Conservation (phyloP, 2,797 vertebrate genomes). For the Phalloptychus januarius region DNA sequence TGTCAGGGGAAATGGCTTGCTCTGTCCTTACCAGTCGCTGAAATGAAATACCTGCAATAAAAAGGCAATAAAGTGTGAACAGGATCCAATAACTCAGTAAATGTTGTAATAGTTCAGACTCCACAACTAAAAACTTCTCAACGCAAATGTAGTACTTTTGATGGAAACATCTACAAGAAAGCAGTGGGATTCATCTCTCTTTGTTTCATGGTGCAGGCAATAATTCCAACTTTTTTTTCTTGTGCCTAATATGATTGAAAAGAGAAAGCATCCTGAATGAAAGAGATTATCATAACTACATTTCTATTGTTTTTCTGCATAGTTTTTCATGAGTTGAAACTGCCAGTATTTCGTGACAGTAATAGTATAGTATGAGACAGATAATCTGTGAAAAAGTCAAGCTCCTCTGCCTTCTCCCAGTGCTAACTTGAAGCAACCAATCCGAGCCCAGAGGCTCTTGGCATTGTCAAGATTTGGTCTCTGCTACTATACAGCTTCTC, state of each 20-base stretch:
- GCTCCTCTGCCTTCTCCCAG: neutral
- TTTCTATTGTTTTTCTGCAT: no score
- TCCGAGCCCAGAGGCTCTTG: neutral
- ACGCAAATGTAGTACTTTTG: neutral
- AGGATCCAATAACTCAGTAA: neutral
- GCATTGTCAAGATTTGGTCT: neutral
- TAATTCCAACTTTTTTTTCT: neutral
- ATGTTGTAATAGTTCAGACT: neutral
- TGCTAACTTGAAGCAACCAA: neutral
- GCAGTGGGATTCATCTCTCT: neutral
- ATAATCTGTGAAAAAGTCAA: neutral
- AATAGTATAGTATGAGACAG: neutral
- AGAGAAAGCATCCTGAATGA: no score
- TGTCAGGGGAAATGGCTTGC: constrained; percentile 78
- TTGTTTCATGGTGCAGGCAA: neutral
- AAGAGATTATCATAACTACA: no score
- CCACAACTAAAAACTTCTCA: neutral
- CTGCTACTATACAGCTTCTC: neutral
- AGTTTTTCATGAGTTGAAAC: no score
- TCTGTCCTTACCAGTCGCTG: constrained; percentile 87
- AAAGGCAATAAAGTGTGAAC: neutral
- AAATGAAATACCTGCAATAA: constrained; percentile 84
- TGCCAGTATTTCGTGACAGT: no score
- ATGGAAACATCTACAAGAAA: neutral
- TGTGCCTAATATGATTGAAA: neutral